These are phyloP conservation scores for Drosophila aff. DNA, from an alignment of 1,140 invertebrate genomes.

Conservation along the genomic window DNA sequence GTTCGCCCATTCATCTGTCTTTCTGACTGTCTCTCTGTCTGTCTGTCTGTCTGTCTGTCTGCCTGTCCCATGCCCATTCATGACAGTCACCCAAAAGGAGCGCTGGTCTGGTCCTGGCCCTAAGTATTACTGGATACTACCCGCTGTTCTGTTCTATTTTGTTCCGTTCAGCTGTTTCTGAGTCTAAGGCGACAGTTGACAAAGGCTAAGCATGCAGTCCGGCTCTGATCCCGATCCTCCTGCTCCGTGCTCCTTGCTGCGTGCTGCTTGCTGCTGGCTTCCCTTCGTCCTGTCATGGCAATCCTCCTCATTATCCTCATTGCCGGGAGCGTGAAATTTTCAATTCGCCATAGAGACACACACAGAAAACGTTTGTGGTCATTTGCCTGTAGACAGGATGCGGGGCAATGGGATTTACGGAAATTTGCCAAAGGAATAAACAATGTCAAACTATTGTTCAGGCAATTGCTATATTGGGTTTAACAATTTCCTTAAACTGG, in stretches of 20 bases:
- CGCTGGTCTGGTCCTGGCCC: slow-evolving; percentile 4
- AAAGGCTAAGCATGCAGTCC: slow-evolving; percentile 75
- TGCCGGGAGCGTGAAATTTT: slow-evolving; percentile 76
- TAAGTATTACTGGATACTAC: slow-evolving; percentile 11
- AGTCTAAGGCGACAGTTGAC: slow-evolving; percentile 79
- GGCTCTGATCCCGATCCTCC: slow-evolving; percentile 43
- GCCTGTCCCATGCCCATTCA: slow-evolving; percentile 60
- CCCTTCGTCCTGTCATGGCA: slow-evolving; percentile 54
- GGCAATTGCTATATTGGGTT: slow-evolving; percentile 6
- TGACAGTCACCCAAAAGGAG: slow-evolving; percentile 34
- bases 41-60: slow-evolving; percentile 14
- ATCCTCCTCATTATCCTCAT: slow-evolving; percentile 67
- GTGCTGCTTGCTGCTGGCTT: not conserved
- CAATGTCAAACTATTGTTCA: slow-evolving; percentile 14
- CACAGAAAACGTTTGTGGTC: slow-evolving; percentile 64
- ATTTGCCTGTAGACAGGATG: slow-evolving; percentile 58
- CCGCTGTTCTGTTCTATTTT: slow-evolving; percentile 32
- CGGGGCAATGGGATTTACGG: slow-evolving; percentile 16
- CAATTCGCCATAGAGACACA: slow-evolving; percentile 68
- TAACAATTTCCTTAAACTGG: slow-evolving; percentile 2
- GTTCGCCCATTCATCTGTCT: slow-evolving; percentile 13
- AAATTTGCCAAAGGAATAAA: slow-evolving; percentile 9
- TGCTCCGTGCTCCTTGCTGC: slow-evolving; percentile 8
- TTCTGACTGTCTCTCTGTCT: slow-evolving; percentile 16
- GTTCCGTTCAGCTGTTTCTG: slow-evolving; percentile 61